Evolutionary conservation across 2,888 invertebrate genomes (phyloP), one percentile per base, ranked within the genome.

Genomic region (Enchytraeus crypticus): DNA sequence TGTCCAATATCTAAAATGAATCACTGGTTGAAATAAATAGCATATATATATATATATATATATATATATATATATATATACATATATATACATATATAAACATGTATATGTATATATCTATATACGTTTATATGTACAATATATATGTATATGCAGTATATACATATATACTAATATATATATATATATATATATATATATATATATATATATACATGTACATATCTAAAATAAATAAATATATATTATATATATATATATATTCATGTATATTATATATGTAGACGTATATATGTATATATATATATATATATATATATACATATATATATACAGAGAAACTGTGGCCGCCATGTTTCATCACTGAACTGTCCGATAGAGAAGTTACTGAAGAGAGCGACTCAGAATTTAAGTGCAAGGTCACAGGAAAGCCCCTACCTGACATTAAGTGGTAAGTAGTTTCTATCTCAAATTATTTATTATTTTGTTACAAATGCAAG

Each of bases 201-300:
- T 55, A n/a, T 43, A 3, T 55, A 32, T 38, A 14, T 55, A 32
- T 38, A 33, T 54, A 18, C 4, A 29, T 51, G 18, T 51, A 51
- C 29, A 29, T 27, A 51, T 51, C n/a, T n/a, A n/a, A n/a, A n/a
- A n/a, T n/a, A n/a, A n/a, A n/a, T n/a, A n/a, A n/a, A n/a, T n/a
- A n/a, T n/a, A n/a, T n/a, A n/a, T 21, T 51, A 51, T 51, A 29
- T 51, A 51, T 51, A 27, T 51, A 51, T 51, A 27, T 11, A 51
- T 51, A 51, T 51, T 18, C 11, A 51, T 51, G 29, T 51, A 29
- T 53, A 30, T n/a, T 3, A 53, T 11, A n/a, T 53, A 53, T 32
- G 21, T 53, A 2, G 2, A n/a, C 21, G 1, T 53, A 8, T 49
- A 49, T 49, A 49, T 49, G 21, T 49, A 49, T 49, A 49, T 49